Evolutionary conservation across 2,113 vertebrate species (phyloP), one percentile per base, ranked within the genome.

Genomic region (Ceratotherium simum): DNA sequence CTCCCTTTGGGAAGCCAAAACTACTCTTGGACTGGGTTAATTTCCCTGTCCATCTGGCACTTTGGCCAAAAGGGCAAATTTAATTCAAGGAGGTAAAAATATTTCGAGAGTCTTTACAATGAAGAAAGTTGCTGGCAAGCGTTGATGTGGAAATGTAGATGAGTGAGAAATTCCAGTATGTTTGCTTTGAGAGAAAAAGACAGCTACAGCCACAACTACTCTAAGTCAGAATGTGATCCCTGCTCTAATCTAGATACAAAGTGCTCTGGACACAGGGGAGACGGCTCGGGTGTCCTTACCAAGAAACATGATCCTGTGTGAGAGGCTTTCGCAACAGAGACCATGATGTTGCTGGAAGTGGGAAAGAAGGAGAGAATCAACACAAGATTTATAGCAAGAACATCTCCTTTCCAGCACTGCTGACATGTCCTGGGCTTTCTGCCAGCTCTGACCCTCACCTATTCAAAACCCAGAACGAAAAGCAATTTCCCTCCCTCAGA

Each of bases 301-400:
- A 31, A 51, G 85, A 94, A 78, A 48, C 6, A 1, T 17, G 60
- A 76, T 46, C 1, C 31, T 23, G 4, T 12, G 10, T 14, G 13
- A 67, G 76, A 56, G 29, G 4, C 25, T 51, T 12, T n/a, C 4
- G 5, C 31, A 25, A 3, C 3, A 23, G 18, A 58, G 31, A 73
- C 36, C 8, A 9, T 1, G 42, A 29, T 0, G 0, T 51, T 33
- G 4, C 7, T 0, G 16, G 29, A 20, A 54, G 16, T 2, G 3
- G n/a, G 0, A 12, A 84, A 46, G 16, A 27, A 42, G 10, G 8
- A 10, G 12, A 67, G 62, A 33, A n/a, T 18, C 31, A 11, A 12
- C 17, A 5, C 18, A 13, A 60, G 81, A n/a, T 79, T 62, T 64
- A 39, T 51, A 70, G 85, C 72, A 42, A 75, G 60, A 56, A 10